Evolutionary conservation across 2,113 vertebrate species (phyloP), one percentile per base, ranked within the genome.

Genomic region (Athene cunicularia): DNA sequence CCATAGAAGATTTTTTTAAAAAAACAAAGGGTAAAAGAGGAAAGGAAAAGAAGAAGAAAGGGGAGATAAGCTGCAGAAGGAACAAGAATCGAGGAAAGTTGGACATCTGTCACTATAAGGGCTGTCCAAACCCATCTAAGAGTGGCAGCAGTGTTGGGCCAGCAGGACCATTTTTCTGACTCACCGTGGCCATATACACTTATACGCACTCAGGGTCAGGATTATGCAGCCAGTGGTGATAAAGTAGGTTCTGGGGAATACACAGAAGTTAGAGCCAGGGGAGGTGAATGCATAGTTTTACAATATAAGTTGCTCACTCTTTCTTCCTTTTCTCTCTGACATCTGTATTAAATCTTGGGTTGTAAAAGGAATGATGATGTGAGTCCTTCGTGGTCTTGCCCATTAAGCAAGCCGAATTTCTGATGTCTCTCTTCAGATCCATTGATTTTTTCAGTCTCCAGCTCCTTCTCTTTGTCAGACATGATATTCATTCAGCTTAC

Each of bases 361-460:
- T 90, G 30, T 63, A 45, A 64, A 71, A 59, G 24, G 28, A 84
- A 50, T 8, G n/a, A 8, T 63, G 52, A 32, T 67, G 7, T 1
- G 2, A 75, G 26, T 73, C 68, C 77, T 84, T 55, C 53, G 12
- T 33, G 23, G 23, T 74, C 64, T 53, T 79, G 32, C 67, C 60
- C 14, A 58, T 75, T 41, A 58, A 12, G 7, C 8, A 47, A 22
- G 27, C 28, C 14, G 2, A 8, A 7, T 72, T 75, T 86, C 67
- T 59, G 32, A 30, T 67, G 7, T 39, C 52, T 75, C 15, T 60
- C 41, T 86, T 86, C 52, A 59, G 28, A 53, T 35, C 37, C 37
- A 93, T 58, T 82, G 62, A 75, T 83, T 83, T 37, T 37, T 94
- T 89, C 33, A 67, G 60, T 72, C 75, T 88, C 74, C 41, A 67